Percentiles rank a stretch among this genome's conserved stretches.
phyloP scores from a whole-genome alignment of 2,888 invertebrate genomes.

The Rhopalosiphum nymphaeae region DNA sequence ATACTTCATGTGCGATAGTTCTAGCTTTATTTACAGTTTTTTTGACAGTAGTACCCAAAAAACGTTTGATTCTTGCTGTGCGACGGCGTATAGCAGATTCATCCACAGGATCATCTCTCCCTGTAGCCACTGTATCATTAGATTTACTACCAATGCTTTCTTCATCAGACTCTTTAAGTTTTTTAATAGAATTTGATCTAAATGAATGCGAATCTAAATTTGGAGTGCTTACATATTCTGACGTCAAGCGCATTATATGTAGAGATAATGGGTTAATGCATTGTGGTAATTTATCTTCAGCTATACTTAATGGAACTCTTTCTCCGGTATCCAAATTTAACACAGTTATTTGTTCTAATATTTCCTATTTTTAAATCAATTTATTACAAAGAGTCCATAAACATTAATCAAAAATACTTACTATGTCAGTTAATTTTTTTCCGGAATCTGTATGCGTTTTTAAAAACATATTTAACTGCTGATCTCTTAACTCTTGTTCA shows the following conservation, averaged over 20 bases:
- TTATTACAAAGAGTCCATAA: slow-evolving; percentile 7
- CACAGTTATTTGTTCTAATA: slow-evolving; percentile 85
- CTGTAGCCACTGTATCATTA: slow-evolving; percentile 70
- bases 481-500: slow-evolving; percentile 76
- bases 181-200: slow-evolving; percentile 68
- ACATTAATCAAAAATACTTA: slow-evolving; percentile 68
- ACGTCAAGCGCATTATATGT: slow-evolving; percentile 93
- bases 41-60: slow-evolving; percentile 90
- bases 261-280: slow-evolving; percentile 94
- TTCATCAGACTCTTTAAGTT: slow-evolving; percentile 83
- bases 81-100: slow-evolving; percentile 72
- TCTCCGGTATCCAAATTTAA: slow-evolving; percentile 81
- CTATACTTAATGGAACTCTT: slow-evolving; percentile 92
- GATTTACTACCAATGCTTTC: slow-evolving; percentile 80
- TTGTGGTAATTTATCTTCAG: slow-evolving; percentile 92
- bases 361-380: slow-evolving; percentile 75
- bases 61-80: slow-evolving; percentile 77
- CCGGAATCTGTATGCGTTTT: slow-evolving; percentile 89
- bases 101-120: slow-evolving; percentile 71
- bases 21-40: slow-evolving; percentile 83
- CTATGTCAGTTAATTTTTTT: slow-evolving; percentile 86
- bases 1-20: slow-evolving; percentile 72
- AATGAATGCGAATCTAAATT: slow-evolving; percentile 71
- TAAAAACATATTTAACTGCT: slow-evolving; percentile 80
- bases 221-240: slow-evolving; percentile 85